Percentiles rank a stretch among this genome's conserved stretches.
These are phyloP conservation scores for Phocoena sinus DNA, from an alignment of 2,113 vertebrate genomes.

Conservation along the genomic window DNA sequence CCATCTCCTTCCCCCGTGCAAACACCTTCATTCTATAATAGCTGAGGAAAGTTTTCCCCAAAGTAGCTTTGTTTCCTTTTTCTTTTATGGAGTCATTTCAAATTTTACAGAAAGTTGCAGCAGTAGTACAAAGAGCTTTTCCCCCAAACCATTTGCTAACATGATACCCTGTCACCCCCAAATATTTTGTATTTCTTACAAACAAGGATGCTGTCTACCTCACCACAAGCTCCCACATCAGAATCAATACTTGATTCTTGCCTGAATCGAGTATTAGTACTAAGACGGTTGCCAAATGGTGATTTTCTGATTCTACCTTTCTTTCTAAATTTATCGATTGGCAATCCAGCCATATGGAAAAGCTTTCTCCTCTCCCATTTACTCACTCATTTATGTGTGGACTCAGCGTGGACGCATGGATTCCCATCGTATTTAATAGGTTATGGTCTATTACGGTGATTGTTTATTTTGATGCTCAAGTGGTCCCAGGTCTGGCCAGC, in stretches of 20 bases:
- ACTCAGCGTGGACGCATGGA: neutral
- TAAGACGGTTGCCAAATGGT: neutral
- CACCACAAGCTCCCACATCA: neutral
- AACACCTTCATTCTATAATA: neutral
- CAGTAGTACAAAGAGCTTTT: neutral
- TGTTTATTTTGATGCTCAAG: neutral
- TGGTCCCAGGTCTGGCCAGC: neutral
- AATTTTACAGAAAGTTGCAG: neutral
- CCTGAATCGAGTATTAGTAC: neutral
- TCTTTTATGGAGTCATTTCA: neutral
- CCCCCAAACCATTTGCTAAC: neutral
- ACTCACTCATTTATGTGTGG: neutral
- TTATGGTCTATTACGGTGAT: neutral
- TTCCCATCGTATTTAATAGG: neutral
- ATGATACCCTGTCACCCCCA: neutral
- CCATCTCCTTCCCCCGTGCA: too few relatives aligned
- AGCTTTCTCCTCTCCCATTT: neutral
- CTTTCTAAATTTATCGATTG: neutral
- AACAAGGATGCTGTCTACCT: neutral
- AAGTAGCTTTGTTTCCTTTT: neutral
- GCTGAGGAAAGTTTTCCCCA: neutral
- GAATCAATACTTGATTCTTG: neutral
- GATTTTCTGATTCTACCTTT: neutral
- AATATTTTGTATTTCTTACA: neutral
- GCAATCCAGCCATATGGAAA: neutral